A percentile compares a stretch with the other conserved stretches of the same genome.
These are phyloP conservation scores for Lasioglossum calceatum DNA, from an alignment of 2,888 invertebrate genomes.

Conservation along the genomic window DNA sequence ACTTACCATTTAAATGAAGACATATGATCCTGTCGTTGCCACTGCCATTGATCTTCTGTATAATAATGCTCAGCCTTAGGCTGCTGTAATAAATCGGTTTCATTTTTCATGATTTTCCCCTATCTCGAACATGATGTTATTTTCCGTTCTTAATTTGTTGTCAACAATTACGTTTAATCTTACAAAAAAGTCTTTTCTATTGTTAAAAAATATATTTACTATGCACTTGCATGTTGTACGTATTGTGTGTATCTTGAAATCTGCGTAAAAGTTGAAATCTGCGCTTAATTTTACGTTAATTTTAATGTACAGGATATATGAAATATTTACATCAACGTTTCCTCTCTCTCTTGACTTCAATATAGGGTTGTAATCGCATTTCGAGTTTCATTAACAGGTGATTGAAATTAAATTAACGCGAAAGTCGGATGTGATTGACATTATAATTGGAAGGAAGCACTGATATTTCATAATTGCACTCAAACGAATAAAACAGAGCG, in stretches of 20 bases:
- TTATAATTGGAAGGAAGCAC: background rate
- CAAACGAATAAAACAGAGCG: background rate
- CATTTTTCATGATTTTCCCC: background rate
- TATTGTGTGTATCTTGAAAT: background rate
- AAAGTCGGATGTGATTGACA: conserved; percentile 1
- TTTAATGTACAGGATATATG: background rate
- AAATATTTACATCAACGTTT: background rate
- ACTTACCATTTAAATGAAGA: background rate
- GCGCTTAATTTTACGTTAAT: background rate
- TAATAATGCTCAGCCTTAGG: background rate
- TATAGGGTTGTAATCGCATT: background rate
- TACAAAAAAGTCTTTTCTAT: background rate
- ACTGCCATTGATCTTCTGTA: background rate
- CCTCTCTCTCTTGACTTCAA: background rate
- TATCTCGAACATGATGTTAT: background rate
- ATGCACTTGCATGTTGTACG: background rate
- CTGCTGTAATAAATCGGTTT: background rate
- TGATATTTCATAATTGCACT: conserved; percentile 1
- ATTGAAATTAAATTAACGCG: background rate
- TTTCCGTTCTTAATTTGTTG: too few species aligned
- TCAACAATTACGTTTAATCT: background rate
- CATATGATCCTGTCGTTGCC: background rate
- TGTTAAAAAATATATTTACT: background rate
- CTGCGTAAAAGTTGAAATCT: background rate
- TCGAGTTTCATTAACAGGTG: background rate